phyloP scores from a whole-genome alignment of 2,797 vertebrate genomes.

The Spinibarbus caldwelli region DNA sequence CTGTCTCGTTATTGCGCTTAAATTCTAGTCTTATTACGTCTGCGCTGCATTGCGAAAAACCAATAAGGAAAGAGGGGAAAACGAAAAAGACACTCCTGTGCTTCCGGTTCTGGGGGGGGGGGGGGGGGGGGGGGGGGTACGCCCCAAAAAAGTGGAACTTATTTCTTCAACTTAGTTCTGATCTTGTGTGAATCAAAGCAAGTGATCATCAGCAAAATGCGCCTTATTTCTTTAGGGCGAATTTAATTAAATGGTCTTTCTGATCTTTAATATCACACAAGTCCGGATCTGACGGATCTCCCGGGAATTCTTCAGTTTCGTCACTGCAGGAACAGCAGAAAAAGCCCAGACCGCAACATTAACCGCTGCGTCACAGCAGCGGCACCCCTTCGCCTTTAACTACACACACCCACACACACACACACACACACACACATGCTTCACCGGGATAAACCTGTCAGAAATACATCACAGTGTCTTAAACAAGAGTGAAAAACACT shows the following conservation, averaged over 20 bases:
- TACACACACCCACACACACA: too few species aligned
- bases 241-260: not conserved
- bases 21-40: not conserved
- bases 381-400: too few species aligned
- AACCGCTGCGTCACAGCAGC: too few species aligned
- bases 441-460: too few species aligned
- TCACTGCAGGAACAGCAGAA: not conserved
- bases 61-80: not conserved
- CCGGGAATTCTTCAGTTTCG: not conserved
- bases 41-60: not conserved
- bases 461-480: too few species aligned
- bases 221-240: not conserved
- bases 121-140: not conserved
- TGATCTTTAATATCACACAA: not conserved
- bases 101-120: not conserved
- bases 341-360: not conserved
- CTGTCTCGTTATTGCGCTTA: not conserved
- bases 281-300: not conserved
- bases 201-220: not conserved
- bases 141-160: not conserved
- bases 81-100: not conserved
- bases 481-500: too few species aligned
- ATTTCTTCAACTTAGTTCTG: not conserved
- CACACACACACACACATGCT: too few species aligned
- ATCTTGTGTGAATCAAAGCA: not conserved